Percentiles rank a stretch among this genome's conserved stretches.
phyloP scores from a whole-genome alignment of 2,888 invertebrate genomes.

The Cryptocephalus primarius region DNA sequence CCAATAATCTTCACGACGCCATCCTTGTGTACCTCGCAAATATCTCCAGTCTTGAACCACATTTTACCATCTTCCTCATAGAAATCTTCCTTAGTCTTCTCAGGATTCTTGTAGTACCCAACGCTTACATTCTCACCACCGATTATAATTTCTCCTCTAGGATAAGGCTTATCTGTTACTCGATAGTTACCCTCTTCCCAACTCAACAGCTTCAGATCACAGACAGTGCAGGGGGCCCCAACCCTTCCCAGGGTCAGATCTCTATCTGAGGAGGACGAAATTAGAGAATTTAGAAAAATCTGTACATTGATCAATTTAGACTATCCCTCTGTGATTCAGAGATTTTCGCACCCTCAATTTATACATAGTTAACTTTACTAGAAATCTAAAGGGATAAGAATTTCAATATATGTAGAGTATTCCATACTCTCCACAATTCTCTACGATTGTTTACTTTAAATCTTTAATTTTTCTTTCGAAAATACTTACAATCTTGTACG shows the following conservation, averaged over 20 bases:
- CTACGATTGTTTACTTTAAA: too few species aligned
- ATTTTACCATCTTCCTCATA: slow-evolving; percentile 66
- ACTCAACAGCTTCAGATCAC: slow-evolving; percentile 75
- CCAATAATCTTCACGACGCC: slow-evolving; percentile 95
- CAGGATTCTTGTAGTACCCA: slow-evolving; percentile 88
- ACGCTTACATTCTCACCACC: slow-evolving; percentile 82
- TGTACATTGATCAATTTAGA: too few species aligned
- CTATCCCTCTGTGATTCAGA: too few species aligned
- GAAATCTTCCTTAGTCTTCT: slow-evolving; percentile 85
- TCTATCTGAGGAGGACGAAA: slow-evolving; percentile 29
- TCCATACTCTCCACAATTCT: too few species aligned
- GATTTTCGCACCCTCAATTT: too few species aligned
- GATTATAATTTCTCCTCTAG: slow-evolving; percentile 67
- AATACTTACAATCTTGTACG: slow-evolving; percentile 61
- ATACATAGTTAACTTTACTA: too few species aligned
- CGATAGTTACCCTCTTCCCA: slow-evolving; percentile 94
- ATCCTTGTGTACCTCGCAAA: slow-evolving; percentile 87
- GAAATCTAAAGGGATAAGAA: too few species aligned
- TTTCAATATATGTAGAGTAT: too few species aligned
- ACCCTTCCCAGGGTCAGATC: slow-evolving; percentile 61
- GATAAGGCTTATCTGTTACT: slow-evolving; percentile 74
- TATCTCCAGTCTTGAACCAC: slow-evolving; percentile 96
- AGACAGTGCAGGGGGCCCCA: slow-evolving; percentile 77
- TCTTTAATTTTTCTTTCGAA: not conserved
- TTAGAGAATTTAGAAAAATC: not conserved